Conservation (phyloP, 2,113 vertebrate genomes). For the Oriolus oriolus region DNA sequence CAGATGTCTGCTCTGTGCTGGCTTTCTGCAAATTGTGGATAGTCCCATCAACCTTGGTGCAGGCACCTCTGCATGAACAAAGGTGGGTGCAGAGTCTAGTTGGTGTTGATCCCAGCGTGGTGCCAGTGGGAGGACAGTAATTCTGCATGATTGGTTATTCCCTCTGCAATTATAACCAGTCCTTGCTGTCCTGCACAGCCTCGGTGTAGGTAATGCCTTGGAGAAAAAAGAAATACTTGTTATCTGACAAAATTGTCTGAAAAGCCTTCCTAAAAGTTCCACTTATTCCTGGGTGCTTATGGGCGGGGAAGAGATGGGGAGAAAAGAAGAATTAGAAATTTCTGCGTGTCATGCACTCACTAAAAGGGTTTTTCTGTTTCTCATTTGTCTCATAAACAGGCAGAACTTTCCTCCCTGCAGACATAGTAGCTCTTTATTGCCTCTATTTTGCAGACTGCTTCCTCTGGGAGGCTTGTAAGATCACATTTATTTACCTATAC, state of each 20-base stretch:
- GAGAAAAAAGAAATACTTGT: background rate
- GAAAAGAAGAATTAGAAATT: background rate
- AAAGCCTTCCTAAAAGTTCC: background rate
- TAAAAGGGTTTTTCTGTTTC: background rate
- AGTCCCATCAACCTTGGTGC: background rate
- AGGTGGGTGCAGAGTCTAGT: background rate
- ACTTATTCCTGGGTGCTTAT: background rate
- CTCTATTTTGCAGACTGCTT: background rate
- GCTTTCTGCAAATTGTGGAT: background rate
- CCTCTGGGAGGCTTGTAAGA: background rate
- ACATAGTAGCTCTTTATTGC: rapidly evolving
- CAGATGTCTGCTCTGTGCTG: background rate
- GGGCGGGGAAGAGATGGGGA: background rate
- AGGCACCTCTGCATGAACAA: background rate
- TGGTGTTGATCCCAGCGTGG: background rate
- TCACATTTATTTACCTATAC: background rate
- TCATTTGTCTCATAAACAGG: background rate
- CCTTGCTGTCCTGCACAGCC: background rate
- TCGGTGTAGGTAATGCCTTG: background rate
- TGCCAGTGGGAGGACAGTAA: background rate
- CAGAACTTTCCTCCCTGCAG: background rate
- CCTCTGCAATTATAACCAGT: background rate
- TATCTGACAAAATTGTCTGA: background rate
- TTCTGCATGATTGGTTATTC: background rate
- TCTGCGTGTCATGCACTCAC: too few species aligned